A percentile compares a stretch with the other conserved stretches of the same genome.
Evolutionary conservation across 2,888 invertebrate genomes (phyloP).

Genomic region (Andricus curvator): DNA sequence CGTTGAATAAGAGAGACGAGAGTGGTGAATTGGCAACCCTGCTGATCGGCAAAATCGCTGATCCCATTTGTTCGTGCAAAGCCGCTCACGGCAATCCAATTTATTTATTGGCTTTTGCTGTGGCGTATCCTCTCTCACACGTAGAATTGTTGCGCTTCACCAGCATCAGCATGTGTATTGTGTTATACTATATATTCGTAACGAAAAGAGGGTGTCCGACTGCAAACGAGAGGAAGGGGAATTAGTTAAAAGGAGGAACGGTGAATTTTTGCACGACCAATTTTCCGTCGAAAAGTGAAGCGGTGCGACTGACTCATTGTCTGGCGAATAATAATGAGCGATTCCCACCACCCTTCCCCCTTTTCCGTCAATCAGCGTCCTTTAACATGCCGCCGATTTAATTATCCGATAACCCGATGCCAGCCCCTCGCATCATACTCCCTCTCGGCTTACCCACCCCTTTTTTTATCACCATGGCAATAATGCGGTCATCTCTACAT

Average conservation of each 20-base stretch:
- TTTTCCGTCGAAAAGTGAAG: conserved; percentile 66
- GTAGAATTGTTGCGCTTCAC: conserved; percentile 26
- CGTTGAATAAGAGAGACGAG: conserved; percentile 31
- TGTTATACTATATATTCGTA: not conserved
- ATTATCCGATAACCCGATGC: conserved; percentile 78
- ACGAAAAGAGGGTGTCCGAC: not conserved
- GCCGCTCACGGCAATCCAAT: conserved; percentile 76
- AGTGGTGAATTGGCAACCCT: conserved; percentile 51
- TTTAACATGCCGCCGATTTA: conserved; percentile 71
- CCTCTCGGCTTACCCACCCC: conserved; percentile 16
- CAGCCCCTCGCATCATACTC: conserved; percentile 38
- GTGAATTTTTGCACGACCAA: conserved; percentile 45
- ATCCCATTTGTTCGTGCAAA: conserved; percentile 76
- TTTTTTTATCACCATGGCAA: conserved; percentile 32
- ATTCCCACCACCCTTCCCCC: conserved; percentile 44
- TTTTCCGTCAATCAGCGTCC: conserved; percentile 68
- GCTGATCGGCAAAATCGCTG: conserved; percentile 74
- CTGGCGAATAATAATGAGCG: conserved; percentile 78
- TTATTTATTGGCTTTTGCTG: conserved; percentile 77
- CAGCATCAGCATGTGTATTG: not conserved
- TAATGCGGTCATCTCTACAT: conserved; percentile 38
- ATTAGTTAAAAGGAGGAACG: conserved; percentile 24
- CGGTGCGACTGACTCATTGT: conserved; percentile 66
- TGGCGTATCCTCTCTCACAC: conserved; percentile 50
- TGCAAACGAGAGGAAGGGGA: conserved; percentile 12